phyloP scores from a whole-genome alignment of 2,797 vertebrate genomes.

The Enteromius mattozi region DNA sequence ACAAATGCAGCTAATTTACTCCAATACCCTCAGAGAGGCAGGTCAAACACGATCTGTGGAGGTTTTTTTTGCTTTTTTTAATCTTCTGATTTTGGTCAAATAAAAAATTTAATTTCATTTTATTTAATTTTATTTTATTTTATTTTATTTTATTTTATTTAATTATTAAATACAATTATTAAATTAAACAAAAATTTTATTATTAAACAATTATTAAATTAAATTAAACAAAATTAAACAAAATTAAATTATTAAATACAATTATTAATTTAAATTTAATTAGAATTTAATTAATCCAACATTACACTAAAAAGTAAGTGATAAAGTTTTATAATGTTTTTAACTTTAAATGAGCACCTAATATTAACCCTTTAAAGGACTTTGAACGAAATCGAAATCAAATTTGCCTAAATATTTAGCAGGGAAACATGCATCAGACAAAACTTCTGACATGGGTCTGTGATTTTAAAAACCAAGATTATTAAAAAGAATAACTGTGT shows the following conservation, averaged over 20 bases:
- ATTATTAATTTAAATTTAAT: too few species aligned
- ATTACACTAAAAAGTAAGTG: too few species aligned
- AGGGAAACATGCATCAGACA: neutral
- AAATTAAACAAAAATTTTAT: neutral
- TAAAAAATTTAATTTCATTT: neutral
- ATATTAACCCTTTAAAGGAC: too few species aligned
- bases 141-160: too few species aligned
- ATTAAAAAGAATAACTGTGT: slow-evolving; percentile 66
- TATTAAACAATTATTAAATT: too few species aligned
- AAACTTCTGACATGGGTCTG: slow-evolving; percentile 12
- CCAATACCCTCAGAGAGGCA: slow-evolving; percentile 32
- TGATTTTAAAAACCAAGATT: slow-evolving; percentile 67
- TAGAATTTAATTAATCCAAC: too few species aligned
- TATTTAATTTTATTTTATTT: too few species aligned
- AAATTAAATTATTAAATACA: too few species aligned
- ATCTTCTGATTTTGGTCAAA: neutral
- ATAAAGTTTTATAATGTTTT: too few species aligned
- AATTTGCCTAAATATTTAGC: neutral
- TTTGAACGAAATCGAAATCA: neutral
- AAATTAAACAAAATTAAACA: too few species aligned
- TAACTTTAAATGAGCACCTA: too few species aligned
- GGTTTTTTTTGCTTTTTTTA: neutral
- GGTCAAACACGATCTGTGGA: neutral
- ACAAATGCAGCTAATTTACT: slow-evolving; percentile 53
- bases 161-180: too few species aligned